phyloP scores from a whole-genome alignment of 2,888 invertebrate genomes.

The Entomobrya multifasciata region DNA sequence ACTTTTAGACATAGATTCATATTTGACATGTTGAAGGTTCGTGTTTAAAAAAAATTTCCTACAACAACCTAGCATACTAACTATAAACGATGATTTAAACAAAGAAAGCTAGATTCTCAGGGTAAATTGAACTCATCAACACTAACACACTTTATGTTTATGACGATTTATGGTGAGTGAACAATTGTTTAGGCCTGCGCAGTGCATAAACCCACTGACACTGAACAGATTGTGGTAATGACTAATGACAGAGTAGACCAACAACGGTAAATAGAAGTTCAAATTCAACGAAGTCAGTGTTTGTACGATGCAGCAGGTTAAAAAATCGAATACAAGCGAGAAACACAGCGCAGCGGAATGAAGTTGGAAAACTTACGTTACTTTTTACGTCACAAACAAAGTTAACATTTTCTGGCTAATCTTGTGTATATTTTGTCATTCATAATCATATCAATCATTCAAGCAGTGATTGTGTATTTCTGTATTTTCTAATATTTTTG shows the following conservation, averaged over 20 bases:
- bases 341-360: background rate
- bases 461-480: too few species aligned
- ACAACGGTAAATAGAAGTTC: background rate
- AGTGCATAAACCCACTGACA: conserved; percentile 22
- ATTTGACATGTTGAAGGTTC: background rate
- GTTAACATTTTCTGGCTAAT: too few species aligned
- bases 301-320: background rate
- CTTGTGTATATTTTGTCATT: too few species aligned
- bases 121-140: conserved; percentile 50
- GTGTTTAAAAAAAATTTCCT: conserved; percentile 1
- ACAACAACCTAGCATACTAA: background rate
- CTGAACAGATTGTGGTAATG: background rate
- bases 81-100: too few species aligned
- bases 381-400: too few species aligned
- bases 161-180: conserved; percentile 45
- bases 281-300: background rate
- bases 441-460: too few species aligned
- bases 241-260: too few species aligned
- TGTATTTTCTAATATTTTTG: too few species aligned
- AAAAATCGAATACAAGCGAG: background rate
- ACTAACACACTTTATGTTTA: conserved; percentile 47
- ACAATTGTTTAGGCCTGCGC: conserved; percentile 35
- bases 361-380: too few species aligned
- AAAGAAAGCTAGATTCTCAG: conserved; percentile 11
- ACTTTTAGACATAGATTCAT: background rate